phyloP scores from a whole-genome alignment of 2,113 vertebrate species.

The Nettapus auritus region DNA sequence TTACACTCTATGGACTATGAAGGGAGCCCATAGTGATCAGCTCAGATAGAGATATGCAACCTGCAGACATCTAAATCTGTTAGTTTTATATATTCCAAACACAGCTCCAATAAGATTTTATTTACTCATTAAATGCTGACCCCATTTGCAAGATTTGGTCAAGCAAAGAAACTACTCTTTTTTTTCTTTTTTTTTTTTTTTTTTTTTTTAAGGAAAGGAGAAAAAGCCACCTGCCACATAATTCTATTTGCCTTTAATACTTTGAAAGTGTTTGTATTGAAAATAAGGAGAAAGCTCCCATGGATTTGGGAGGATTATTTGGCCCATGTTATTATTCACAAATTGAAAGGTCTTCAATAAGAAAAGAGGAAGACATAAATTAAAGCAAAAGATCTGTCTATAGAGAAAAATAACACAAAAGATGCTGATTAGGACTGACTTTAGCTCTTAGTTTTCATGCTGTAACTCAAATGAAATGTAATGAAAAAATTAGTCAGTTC shows the following conservation, averaged over 20 bases:
- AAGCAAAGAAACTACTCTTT: not conserved
- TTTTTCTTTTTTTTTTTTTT: too few species aligned
- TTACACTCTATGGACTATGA: not conserved
- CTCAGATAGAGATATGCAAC: not conserved
- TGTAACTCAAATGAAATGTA: constrained; percentile 33
- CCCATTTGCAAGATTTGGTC: not conserved
- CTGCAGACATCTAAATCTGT: not conserved
- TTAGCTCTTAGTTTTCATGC: constrained; percentile 17
- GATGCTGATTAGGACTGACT: not conserved
- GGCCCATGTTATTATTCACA: not conserved
- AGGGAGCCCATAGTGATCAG: not conserved
- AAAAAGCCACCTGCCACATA: not conserved
- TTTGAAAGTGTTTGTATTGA: not conserved
- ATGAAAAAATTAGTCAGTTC: constrained; percentile 20
- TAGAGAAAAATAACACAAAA: not conserved
- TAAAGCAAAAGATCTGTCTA: not conserved
- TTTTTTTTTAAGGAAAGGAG: too few species aligned
- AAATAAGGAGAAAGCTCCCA: not conserved
- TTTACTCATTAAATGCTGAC: not conserved
- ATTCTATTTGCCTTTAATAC: not conserved
- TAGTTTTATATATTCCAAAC: not conserved
- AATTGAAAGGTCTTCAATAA: not conserved
- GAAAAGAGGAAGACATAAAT: not conserved
- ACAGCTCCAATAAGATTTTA: not conserved
- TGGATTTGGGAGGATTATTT: not conserved